Evolutionary conservation across 1,140 invertebrate genomes (phyloP), one percentile per base, ranked within the genome.

Genomic region (Mesaphorura yosii): DNA sequence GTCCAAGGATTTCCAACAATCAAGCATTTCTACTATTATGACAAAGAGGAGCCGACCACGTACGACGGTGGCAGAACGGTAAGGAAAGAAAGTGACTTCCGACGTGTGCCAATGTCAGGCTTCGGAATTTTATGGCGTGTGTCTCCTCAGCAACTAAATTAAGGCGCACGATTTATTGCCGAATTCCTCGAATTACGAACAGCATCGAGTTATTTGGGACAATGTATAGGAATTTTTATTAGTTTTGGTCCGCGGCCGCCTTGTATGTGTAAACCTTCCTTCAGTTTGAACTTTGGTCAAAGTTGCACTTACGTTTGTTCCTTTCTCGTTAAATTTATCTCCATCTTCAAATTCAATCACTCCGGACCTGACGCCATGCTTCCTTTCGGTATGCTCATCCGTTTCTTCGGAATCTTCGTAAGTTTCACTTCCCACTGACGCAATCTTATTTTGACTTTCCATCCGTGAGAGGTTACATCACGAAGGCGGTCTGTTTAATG

Each of bases 1-100:
- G 80, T 91, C 0, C 80, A 75, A 50, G 86, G 87, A 4, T 92
- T 88, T 71, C 88, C 88, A 2, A 89, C 86, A 1, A 78, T 91
- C 51, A 83, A 84, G 66, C 89, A 90, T 69, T 90, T 86, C 66
- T 86, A 81, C 60, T 85, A 86, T 67, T 85, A 79, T 59, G 83
- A 86, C 64, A 86, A 83, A 68, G 69, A 73, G 14, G 68, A 73
- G 59, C 68, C 73, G 14, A 69, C 72, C 23, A 71, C 75, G 19
- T 90, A 88, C 66, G 78, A 73, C 51, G 83, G 83, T 2, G 84
- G 82, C 4, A 73, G 86, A 64, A 82, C 78, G 68, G 83, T 82
- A 69, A 66, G 65, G 42, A 38, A 34, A 34, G 31, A 34, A 34
- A 20, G 2, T 17, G 2, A 34, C 2, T 39, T 22, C 19, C 22